Evolutionary conservation across 2,797 vertebrate genomes (phyloP), one percentile per base, ranked within the genome.

Genomic region (Phylloscopus collybita): DNA sequence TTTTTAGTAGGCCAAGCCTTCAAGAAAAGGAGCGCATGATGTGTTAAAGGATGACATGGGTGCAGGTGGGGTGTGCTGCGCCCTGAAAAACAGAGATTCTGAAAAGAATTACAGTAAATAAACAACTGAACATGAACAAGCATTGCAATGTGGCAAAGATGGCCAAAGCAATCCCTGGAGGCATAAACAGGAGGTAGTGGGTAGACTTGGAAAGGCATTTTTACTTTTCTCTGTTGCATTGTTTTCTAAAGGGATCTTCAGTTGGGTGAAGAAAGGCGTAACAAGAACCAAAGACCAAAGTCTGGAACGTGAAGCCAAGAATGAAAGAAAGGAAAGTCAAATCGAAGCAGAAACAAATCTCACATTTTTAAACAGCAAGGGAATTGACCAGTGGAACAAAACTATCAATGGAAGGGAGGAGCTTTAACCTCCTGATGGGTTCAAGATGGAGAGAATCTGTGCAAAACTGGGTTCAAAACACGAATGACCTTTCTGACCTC

Each of bases 211-310:
- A 47, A 90, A 92, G 29, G 56, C 57, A 2, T 86, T 89, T 84
- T 83, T 69, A 90, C 88, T 95, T 91, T 80, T 83, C 75, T 87
- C 70, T 56, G n/a, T 64, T 86, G 62, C 71, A 88, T 89, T 95
- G 91, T 96, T 93, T 95, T 84, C 89, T 44, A 91, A 86, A 79
- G 19, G 5, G 30, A 81, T 92, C 73, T 86, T 90, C 78, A 94
- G 38, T 6, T 62, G 85, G 54, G 90, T 76, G 88, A 93, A 93
- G 88, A 95, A 95, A 96, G 67, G 73, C 76, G 0, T 82, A 95
- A 93, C 60, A 73, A 94, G 88, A 95, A 96, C 67, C 70, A 93
- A 92, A 90, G 78, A 96, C 67, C 70, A 93, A 92, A 90, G 78
- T 65, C 45, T 81, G 60, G 62, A 90, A 82, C 1, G 1, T 16